A percentile compares a stretch with the other conserved stretches of the same genome.
phyloP scores from a whole-genome alignment of 2,888 invertebrate genomes.

The Gonocerus acuteangulatus region DNA sequence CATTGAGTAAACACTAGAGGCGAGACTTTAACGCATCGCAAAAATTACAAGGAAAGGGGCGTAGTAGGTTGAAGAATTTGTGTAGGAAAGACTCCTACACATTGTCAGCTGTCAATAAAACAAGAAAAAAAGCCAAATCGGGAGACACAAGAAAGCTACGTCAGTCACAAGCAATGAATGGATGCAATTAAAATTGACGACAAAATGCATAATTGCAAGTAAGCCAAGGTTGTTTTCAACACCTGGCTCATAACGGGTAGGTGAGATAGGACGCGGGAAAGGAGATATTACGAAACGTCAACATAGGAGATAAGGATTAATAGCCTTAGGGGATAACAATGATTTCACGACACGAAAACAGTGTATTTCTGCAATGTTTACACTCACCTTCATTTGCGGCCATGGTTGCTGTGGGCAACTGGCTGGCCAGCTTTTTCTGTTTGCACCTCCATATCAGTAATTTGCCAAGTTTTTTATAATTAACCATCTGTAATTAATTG shows the following conservation, averaged over 20 bases:
- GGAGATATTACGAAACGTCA: background rate
- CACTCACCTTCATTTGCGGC: slow-evolving; percentile 36
- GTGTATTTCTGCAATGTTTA: slow-evolving; percentile 18
- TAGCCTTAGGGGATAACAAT: too few relatives aligned
- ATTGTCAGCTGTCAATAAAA: too few relatives aligned
- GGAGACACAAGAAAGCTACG: too few relatives aligned
- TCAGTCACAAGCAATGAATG: too few relatives aligned
- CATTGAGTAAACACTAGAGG: too few relatives aligned
- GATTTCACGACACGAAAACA: background rate
- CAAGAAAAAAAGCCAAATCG: too few relatives aligned
- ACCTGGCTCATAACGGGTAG: background rate
- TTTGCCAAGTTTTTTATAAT: slow-evolving; percentile 33
- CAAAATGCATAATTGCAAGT: too few relatives aligned
- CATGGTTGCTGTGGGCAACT: slow-evolving; percentile 38
- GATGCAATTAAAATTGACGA: too few relatives aligned
- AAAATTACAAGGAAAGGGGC: background rate
- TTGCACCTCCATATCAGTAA: slow-evolving; percentile 35
- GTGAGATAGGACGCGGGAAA: background rate
- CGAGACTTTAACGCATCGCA: background rate
- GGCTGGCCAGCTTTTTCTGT: slow-evolving; percentile 33
- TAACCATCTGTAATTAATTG: slow-evolving; percentile 24
- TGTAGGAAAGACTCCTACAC: slow-evolving; percentile 21
- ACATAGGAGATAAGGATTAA: too few relatives aligned
- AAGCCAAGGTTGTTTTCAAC: background rate
- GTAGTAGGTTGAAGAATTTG: slow-evolving; percentile 7